Base-by-base conservation (phyloP, 2,797 vertebrate genomes). In the Pantherophis alleghaniensis region DNA sequence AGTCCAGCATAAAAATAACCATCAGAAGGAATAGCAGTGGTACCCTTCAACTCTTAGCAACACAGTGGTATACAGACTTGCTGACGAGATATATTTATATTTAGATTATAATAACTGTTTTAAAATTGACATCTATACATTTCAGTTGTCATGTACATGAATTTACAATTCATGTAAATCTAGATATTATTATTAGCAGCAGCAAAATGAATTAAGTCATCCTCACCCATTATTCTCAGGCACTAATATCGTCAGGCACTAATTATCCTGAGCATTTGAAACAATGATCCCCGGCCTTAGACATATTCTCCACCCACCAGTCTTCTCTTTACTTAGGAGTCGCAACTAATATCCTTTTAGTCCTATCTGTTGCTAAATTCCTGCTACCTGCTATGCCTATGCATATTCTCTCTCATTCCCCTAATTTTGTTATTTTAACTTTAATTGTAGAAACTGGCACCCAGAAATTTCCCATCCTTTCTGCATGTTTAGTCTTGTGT, bases 381-480 rank as follows among this genome's bases (percentile, higher is more conserved):
- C 59, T 89, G 20, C 51, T 37, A n/a, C 10, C 12, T 26, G 24
- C 55, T 56, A 12, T 74, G 63, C 7, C 63, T 9, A 74, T 3
- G 12, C 3, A 10, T 9, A 5, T 57, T 18, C 4, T 57, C 9
- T 2, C 2, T 1, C 16, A 0, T 0, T 1, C 4, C 1, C 18
- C 55, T 28, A n/a, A 57, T 88, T 28, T 88, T 90, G 47, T 28
- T 69, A 47, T 42, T 11, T 83, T 47, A 83, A 83, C 20, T 24
- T 42, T 83, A 47, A 83, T 83, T 47, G 18, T 22, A 79, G 37
- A 83, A 83, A 83, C 9, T 47, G 74, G 10, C 18, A 47, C 20
- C 20, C 37, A 11, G 37, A 37, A 24, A 3, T 37, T 22, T 55
- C 20, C 51, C n/a, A 13, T 56, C n/a, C 47, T 66, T 66, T n/a